These are phyloP conservation scores for Drosophila mauritiana DNA, from an alignment of 1,140 invertebrate species.

Conservation along the genomic window DNA sequence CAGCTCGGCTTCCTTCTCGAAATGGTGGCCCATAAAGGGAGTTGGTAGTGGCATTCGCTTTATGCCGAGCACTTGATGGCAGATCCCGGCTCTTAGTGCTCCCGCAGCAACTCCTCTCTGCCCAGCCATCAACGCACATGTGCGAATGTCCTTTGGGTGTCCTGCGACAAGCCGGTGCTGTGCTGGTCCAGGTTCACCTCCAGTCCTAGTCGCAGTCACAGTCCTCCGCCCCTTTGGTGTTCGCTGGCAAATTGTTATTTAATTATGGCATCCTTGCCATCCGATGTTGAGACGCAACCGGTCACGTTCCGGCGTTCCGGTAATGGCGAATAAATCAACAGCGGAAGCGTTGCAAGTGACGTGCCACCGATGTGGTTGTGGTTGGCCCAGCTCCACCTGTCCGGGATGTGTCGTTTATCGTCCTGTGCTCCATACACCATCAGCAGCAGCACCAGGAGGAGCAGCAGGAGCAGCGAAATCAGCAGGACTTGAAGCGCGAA, in stretches of 20 bases:
- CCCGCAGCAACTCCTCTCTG: not conserved
- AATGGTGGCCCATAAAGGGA: slow-evolving; percentile 48
- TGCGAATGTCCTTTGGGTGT: slow-evolving; percentile 37
- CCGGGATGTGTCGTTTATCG: slow-evolving; percentile 38
- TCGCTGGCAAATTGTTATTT: slow-evolving; percentile 63
- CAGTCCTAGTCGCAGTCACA: too few relatives aligned
- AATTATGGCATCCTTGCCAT: slow-evolving; percentile 59
- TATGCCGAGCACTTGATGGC: slow-evolving; percentile 40
- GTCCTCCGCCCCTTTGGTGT: slow-evolving; percentile 6
- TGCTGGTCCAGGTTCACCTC: not conserved
- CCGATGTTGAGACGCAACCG: slow-evolving; percentile 14
- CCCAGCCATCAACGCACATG: slow-evolving; percentile 21
- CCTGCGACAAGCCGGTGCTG: not conserved
- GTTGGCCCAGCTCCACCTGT: slow-evolving; percentile 16
- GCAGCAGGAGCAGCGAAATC: not conserved
- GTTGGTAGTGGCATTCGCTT: slow-evolving; percentile 39
- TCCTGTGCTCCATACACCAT: not conserved
- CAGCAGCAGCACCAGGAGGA: not conserved
- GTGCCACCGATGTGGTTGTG: slow-evolving; percentile 34
- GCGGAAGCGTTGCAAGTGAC: slow-evolving; percentile 51
- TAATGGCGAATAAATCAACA: slow-evolving; percentile 76
- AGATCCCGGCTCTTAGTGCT: slow-evolving; percentile 16
- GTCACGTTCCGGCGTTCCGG: slow-evolving; percentile 36
- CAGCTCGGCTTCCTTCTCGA: slow-evolving; percentile 12
- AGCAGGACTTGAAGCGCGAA: slow-evolving; percentile 31